phyloP scores from a whole-genome alignment of 2,113 vertebrate genomes.

The Heteronetta atricapilla region DNA sequence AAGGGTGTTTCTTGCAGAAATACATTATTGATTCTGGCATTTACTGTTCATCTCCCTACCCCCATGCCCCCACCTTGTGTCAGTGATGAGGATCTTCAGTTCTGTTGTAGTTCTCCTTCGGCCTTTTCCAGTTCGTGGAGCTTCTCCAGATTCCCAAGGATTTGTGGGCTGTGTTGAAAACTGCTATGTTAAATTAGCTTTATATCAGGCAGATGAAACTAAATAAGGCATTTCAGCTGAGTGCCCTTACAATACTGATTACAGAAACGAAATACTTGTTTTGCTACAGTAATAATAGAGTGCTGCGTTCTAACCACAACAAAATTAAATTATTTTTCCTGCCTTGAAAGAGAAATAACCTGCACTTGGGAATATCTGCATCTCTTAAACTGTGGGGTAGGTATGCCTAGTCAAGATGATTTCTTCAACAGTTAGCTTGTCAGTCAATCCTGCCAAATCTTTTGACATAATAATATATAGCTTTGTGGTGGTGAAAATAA shows the following conservation, averaged over 20 bases:
- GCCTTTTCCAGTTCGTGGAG: background rate
- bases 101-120: background rate
- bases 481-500: background rate
- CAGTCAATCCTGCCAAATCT: background rate
- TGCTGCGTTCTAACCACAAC: background rate
- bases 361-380: background rate
- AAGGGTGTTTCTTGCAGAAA: background rate
- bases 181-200: background rate
- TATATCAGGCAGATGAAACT: background rate
- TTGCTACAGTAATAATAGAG: background rate
- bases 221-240: background rate
- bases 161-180: background rate
- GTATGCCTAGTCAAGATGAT: background rate
- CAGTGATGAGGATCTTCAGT: background rate
- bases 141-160: background rate
- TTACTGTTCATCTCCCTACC: background rate
- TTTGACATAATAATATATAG: background rate
- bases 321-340: background rate
- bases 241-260: background rate
- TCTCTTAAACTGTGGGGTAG: background rate
- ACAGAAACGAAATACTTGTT: background rate
- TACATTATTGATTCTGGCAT: background rate
- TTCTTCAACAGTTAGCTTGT: background rate
- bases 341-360: background rate
- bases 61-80: background rate